Conservation (phyloP, 2,888 invertebrate genomes). For the Parnassius smintheus region DNA sequence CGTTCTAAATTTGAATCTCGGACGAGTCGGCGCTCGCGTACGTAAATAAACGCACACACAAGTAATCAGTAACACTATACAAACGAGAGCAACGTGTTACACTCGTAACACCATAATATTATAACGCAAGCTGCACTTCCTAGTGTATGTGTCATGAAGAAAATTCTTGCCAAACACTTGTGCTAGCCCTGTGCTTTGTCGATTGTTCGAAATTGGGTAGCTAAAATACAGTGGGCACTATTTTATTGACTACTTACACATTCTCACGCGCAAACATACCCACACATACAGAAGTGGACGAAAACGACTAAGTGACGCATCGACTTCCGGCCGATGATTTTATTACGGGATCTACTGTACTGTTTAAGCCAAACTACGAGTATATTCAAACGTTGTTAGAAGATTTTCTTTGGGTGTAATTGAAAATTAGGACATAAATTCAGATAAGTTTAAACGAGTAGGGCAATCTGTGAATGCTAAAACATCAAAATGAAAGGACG, state of each 20-base stretch:
- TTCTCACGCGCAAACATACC: conserved; percentile 44
- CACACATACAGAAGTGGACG: conserved; percentile 70
- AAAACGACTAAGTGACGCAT: conserved; percentile 76
- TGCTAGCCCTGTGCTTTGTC: conserved; percentile 28
- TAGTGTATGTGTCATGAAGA: conserved; percentile 32
- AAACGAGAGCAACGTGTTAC: conserved; percentile 60
- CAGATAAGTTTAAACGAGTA: background rate
- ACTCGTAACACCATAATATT: conserved; percentile 33
- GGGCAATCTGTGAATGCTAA: background rate
- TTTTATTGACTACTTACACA: conserved; percentile 45
- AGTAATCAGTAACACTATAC: conserved; percentile 78
- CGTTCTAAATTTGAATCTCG: conserved; percentile 81
- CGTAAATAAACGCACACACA: conserved; percentile 81
- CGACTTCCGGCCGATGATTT: conserved; percentile 77
- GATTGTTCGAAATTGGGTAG: conserved; percentile 34
- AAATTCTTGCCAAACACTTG: conserved; percentile 33
- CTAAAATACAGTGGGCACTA: conserved; percentile 45
- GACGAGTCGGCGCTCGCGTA: conserved; percentile 81
- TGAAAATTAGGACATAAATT: background rate
- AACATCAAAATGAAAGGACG: conserved; percentile 10
- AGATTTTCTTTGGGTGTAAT: conserved; percentile 15
- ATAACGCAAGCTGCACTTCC: conserved; percentile 40
- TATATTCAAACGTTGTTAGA: conserved; percentile 30
- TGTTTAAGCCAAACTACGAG: conserved; percentile 46
- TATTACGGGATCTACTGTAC: conserved; percentile 74